phyloP scores from a whole-genome alignment of 2,113 vertebrate species.

The Pycnonotus jocosus region DNA sequence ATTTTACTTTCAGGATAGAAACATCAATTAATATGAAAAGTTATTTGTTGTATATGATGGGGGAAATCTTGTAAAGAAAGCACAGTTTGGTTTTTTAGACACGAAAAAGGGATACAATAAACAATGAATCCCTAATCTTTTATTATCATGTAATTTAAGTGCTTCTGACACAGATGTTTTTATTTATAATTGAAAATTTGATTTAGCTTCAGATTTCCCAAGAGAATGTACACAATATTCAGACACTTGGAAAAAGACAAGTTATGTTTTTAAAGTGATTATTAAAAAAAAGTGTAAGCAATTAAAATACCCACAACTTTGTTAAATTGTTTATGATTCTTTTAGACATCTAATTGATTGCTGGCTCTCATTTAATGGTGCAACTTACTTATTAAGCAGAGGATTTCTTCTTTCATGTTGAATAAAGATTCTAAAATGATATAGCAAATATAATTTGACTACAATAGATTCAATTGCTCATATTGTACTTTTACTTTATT shows the following conservation, averaged over 20 bases:
- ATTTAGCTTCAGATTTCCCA: slow-evolving; percentile 52
- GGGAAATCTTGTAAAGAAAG: neutral
- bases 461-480: neutral
- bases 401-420: slow-evolving; percentile 18
- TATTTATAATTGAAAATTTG: slow-evolving; percentile 67
- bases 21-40: neutral
- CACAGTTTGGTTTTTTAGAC: neutral
- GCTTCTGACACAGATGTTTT: slow-evolving; percentile 50
- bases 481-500: neutral
- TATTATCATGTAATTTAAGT: slow-evolving; percentile 16
- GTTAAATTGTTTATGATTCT: slow-evolving; percentile 45
- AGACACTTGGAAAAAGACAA: slow-evolving; percentile 25
- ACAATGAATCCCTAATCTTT: neutral
- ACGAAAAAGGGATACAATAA: neutral
- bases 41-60: neutral
- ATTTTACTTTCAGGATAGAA: neutral
- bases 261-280: slow-evolving; percentile 27
- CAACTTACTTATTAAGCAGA: neutral
- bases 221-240: neutral
- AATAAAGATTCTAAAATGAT: neutral
- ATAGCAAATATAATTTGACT: neutral
- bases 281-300: slow-evolving; percentile 18
- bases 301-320: slow-evolving; percentile 48
- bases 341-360: slow-evolving; percentile 38
- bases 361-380: neutral